A percentile compares a stretch with the other conserved stretches of the same genome.
phyloP scores from a whole-genome alignment of 2,888 invertebrate species.

The Clitarchus hookeri region DNA sequence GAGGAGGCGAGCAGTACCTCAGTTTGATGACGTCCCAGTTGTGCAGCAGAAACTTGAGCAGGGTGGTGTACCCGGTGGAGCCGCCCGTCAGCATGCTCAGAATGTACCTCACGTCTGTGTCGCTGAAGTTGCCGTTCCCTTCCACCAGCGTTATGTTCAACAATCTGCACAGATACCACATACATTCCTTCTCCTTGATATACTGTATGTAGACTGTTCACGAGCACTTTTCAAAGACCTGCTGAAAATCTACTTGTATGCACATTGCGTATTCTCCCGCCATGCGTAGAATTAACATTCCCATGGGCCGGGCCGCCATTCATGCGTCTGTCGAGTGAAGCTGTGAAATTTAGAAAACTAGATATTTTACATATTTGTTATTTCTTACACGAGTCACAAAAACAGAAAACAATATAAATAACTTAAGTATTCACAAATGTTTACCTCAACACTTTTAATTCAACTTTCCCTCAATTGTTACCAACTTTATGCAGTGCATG shows the following conservation, averaged over 20 bases:
- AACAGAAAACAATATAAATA: too few species aligned
- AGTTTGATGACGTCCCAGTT: slow-evolving; percentile 71
- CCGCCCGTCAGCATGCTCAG: slow-evolving; percentile 75
- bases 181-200: too few species aligned
- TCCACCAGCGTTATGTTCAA: slow-evolving; percentile 72
- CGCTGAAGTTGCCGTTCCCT: slow-evolving; percentile 73
- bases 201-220: too few species aligned
- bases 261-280: too few species aligned
- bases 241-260: neutral
- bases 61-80: slow-evolving; percentile 70
- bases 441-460: too few species aligned
- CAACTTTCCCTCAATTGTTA: too few species aligned
- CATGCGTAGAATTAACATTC: too few species aligned
- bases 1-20: slow-evolving; percentile 55
- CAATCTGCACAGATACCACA: slow-evolving; percentile 51
- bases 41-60: slow-evolving; percentile 72
- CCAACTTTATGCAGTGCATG: too few species aligned
- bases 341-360: too few species aligned
- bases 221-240: neutral
- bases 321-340: too few species aligned
- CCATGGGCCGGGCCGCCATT: neutral
- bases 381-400: neutral
- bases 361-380: too few species aligned
- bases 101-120: slow-evolving; percentile 74
- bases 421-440: too few species aligned